phyloP scores from a whole-genome alignment of 2,797 vertebrate genomes.

The Cynopterus sphinx region DNA sequence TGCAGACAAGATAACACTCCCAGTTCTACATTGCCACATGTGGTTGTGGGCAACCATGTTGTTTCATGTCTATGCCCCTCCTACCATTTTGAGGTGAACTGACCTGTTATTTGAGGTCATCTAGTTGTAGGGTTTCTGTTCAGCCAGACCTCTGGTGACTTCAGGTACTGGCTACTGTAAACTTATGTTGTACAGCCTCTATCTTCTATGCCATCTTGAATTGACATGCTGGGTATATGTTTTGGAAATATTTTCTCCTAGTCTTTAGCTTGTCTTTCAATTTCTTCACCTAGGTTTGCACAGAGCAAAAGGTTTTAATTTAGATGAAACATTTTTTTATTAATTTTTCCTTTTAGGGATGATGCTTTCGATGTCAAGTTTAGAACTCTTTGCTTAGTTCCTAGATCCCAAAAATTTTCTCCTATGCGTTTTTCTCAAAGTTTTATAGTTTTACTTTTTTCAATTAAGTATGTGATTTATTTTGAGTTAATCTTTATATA shows the following conservation, averaged over 20 bases:
- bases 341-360: not conserved
- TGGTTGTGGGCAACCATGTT: too few relatives aligned
- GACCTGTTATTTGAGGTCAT: too few relatives aligned
- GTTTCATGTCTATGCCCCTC: too few relatives aligned
- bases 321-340: not conserved
- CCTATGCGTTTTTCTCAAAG: not conserved
- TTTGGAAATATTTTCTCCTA: not conserved
- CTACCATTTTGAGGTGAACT: too few relatives aligned
- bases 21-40: too few relatives aligned
- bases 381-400: not conserved
- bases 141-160: too few relatives aligned
- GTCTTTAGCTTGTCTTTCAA: not conserved
- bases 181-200: too few relatives aligned
- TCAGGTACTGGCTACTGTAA: too few relatives aligned
- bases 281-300: not conserved
- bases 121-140: too few relatives aligned
- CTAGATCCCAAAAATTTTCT: not conserved
- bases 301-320: not conserved
- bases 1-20: too few relatives aligned
- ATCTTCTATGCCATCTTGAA: too few relatives aligned
- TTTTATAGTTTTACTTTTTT: not conserved
- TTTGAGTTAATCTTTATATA: not conserved
- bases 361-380: not conserved
- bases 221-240: not conserved
- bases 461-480: not conserved